Conservation (phyloP, 2,797 vertebrate species). For the Spinus pinus region DNA sequence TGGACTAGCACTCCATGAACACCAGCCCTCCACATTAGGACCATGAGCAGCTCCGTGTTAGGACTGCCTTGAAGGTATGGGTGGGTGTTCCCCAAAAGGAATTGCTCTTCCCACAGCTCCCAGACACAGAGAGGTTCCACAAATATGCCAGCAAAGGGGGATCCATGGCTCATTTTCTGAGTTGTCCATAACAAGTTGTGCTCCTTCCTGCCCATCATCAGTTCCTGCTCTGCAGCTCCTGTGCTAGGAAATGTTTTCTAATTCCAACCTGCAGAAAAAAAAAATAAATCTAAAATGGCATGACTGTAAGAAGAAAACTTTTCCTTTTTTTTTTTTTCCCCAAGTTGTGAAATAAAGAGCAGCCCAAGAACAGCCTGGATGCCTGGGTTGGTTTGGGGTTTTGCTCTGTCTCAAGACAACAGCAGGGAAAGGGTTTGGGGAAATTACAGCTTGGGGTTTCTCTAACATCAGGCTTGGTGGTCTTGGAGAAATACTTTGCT, state of each 20-base stretch:
- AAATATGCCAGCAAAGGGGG: background rate
- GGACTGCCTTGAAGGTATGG: background rate
- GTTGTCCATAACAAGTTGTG: background rate
- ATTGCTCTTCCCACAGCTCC: background rate
- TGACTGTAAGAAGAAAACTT: background rate
- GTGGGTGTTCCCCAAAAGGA: background rate
- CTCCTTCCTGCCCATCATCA: background rate
- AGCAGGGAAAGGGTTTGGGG: background rate
- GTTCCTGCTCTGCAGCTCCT: background rate
- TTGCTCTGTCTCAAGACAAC: background rate
- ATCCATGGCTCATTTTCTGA: background rate
- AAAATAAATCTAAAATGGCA: rapidly evolving
- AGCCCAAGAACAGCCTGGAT: background rate
- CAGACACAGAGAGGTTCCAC: background rate
- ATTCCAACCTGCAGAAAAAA: background rate
- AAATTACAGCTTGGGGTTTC: background rate
- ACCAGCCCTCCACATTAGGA: rapidly evolving
- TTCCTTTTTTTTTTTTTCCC: background rate
- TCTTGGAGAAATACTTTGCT: background rate
- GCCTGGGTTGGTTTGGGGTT: background rate
- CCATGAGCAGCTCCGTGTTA: background rate
- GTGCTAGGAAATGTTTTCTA: background rate
- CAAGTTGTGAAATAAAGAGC: background rate
- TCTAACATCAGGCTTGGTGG: background rate
- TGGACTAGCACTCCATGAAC: background rate